Evolutionary conservation across 2,113 vertebrate species (phyloP).

Genomic region (Pyxicephalus adspersus): DNA sequence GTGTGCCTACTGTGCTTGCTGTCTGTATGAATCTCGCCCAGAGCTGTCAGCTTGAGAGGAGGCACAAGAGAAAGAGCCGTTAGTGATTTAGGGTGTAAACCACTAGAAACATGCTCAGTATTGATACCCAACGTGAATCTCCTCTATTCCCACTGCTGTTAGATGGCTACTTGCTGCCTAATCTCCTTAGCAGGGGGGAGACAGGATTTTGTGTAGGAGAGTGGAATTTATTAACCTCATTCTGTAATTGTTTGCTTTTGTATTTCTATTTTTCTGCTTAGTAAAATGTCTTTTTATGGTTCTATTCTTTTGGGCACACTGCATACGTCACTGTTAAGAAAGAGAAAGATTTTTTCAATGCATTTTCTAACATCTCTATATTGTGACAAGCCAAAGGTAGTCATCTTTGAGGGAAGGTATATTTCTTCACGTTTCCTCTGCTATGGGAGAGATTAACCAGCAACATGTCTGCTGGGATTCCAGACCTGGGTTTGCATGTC

Average conservation of each 20-base stretch:
- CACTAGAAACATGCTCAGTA: slow-evolving; percentile 13
- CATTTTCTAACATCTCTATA: too few species aligned
- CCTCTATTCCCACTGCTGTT: background rate
- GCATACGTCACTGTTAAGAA: too few species aligned
- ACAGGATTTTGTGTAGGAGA: background rate
- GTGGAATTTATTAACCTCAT: background rate
- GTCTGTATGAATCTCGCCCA: background rate
- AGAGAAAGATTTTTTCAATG: too few species aligned
- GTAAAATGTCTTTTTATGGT: too few species aligned
- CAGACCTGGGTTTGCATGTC: too few species aligned
- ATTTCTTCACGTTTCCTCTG: too few species aligned
- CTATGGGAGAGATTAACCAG: too few species aligned
- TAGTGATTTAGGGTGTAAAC: slow-evolving; percentile 21
- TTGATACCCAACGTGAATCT: slow-evolving; percentile 1
- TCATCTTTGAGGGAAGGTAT: too few species aligned
- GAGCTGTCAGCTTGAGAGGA: slow-evolving; percentile 13
- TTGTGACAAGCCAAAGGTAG: too few species aligned
- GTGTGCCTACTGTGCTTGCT: background rate
- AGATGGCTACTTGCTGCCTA: background rate
- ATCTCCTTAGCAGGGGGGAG: background rate
- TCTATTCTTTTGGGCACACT: too few species aligned
- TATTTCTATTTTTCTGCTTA: background rate
- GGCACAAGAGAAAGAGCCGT: slow-evolving; percentile 10
- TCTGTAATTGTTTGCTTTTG: background rate
- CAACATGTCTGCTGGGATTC: too few species aligned